phyloP scores from a whole-genome alignment of 1,140 invertebrate genomes.

The Littorina saxatilis region DNA sequence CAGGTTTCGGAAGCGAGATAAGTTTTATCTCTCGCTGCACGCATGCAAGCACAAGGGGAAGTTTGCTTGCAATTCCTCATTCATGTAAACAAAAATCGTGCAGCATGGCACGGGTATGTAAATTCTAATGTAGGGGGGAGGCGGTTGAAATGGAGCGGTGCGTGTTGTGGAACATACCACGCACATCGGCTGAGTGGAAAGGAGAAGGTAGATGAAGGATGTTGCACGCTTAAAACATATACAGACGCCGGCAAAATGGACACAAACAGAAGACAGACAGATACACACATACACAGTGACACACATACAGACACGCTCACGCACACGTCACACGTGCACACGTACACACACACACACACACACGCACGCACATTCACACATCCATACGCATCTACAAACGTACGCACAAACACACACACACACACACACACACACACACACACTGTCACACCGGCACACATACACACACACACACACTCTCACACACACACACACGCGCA shows the following conservation, averaged over 20 bases:
- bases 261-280: neutral
- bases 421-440: conserved; percentile 14
- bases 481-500: conserved; percentile 3
- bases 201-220: too few species aligned
- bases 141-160: too few species aligned
- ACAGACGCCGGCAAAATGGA: neutral
- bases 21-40: too few species aligned
- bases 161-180: too few species aligned
- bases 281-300: conserved; percentile 3
- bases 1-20: too few species aligned
- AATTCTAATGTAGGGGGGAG: too few species aligned
- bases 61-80: too few species aligned
- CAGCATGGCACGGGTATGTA: too few species aligned
- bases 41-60: too few species aligned
- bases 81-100: too few species aligned
- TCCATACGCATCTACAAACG: neutral
- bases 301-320: neutral
- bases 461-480: neutral
- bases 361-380: neutral
- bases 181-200: too few species aligned
- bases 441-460: neutral
- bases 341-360: neutral
- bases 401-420: neutral
- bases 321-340: neutral
- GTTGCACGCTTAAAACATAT: too few species aligned